Evolutionary conservation across 2,113 vertebrate genomes (phyloP).

Genomic region (Chitala chitala): DNA sequence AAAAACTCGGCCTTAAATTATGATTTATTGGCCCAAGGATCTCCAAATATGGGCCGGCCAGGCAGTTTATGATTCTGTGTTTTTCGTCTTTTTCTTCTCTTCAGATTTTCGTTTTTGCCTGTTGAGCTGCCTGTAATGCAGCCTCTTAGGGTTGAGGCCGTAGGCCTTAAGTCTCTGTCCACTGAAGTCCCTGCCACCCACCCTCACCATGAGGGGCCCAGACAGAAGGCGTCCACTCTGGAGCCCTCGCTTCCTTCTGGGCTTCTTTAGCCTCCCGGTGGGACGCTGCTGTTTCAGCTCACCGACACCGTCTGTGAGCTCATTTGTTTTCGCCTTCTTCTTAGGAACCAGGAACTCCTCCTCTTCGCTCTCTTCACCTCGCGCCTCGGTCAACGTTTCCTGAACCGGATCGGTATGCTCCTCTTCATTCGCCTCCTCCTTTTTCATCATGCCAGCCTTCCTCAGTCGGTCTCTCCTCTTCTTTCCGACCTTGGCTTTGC

Average conservation of each 20-base stretch:
- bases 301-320: neutral
- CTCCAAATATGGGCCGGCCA: too few relatives aligned
- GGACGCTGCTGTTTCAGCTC: slow-evolving; percentile 3
- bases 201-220: slow-evolving; percentile 51
- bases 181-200: slow-evolving; percentile 72
- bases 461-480: slow-evolving; percentile 45
- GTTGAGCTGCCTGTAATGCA: slow-evolving; percentile 73
- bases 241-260: slow-evolving; percentile 48
- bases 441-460: neutral
- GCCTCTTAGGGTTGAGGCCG: slow-evolving; percentile 77
- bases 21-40: too few relatives aligned
- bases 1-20: neutral
- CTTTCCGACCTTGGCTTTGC: slow-evolving; percentile 52
- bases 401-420: neutral
- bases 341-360: slow-evolving; percentile 53
- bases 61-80: slow-evolving; percentile 18
- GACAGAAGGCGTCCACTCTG: slow-evolving; percentile 41
- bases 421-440: slow-evolving; percentile 31
- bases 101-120: slow-evolving; percentile 50
- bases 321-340: slow-evolving; percentile 43
- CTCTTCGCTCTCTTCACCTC: slow-evolving; percentile 25
- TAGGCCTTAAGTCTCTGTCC: slow-evolving; percentile 75
- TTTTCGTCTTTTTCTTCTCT: slow-evolving; percentile 51
- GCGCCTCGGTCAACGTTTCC: slow-evolving; percentile 21
- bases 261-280: slow-evolving; percentile 38